phyloP scores from a whole-genome alignment of 35 echinoderm and acorn worm genomes.

The Lytechinus variegatus region DNA sequence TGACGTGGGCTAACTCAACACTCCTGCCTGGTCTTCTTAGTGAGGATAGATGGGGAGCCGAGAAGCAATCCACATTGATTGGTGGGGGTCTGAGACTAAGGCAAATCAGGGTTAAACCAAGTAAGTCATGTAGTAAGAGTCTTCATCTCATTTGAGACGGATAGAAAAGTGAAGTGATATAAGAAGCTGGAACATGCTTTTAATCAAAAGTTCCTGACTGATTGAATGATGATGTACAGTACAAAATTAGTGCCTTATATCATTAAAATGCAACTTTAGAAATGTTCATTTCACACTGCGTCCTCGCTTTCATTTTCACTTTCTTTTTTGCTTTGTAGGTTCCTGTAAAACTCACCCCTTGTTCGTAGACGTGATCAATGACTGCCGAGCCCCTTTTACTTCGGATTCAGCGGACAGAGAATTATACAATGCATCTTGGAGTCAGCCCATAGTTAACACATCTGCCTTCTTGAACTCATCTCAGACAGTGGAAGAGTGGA shows the following conservation, averaged over 20 bases:
- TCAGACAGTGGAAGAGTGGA: not conserved
- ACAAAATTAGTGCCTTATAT: not conserved
- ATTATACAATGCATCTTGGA: conserved; percentile 56
- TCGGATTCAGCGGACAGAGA: conserved; percentile 43
- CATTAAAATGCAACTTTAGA: no score
- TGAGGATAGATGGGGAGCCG: conserved; percentile 54
- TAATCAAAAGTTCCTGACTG: not conserved
- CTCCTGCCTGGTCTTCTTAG: conserved; percentile 69
- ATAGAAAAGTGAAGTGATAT: not conserved
- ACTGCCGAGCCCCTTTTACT: conserved; percentile 57
- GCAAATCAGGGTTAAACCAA: conserved; percentile 76
- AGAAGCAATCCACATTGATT: conserved; percentile 67
- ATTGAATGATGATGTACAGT: not conserved
- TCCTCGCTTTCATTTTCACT: no score
- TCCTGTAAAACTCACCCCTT: conserved; percentile 47
- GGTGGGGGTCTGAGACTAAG: conserved; percentile 71
- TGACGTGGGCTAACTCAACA: conserved; percentile 68
- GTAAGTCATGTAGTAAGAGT: conserved; percentile 46
- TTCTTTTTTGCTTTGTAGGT: conserved; percentile 46
- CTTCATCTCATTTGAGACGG: not conserved
- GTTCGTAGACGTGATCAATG: conserved; percentile 38
- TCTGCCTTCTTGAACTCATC: not conserved
- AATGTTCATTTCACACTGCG: no score
- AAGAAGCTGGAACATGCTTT: not conserved
- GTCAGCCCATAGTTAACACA: not conserved